A percentile compares a stretch with the other conserved stretches of the same genome.
Conservation (phyloP, 2,888 invertebrate genomes). For the Drosophila mimica region DNA sequence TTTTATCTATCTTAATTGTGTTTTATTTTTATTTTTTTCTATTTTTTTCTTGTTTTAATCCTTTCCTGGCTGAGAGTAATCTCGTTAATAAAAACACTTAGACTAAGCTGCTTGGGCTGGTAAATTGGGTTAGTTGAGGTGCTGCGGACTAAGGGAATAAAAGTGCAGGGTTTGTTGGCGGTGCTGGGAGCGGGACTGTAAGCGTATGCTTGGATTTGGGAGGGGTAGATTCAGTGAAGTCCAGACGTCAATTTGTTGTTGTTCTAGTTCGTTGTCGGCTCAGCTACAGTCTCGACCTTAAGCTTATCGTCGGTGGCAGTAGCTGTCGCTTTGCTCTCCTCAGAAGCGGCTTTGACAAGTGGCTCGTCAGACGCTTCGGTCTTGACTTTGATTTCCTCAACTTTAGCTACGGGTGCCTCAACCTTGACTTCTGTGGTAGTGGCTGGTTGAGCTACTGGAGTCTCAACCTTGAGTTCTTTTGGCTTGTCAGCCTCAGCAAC, state of each 20-base stretch:
- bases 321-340: slow-evolving; percentile 13
- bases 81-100: slow-evolving; percentile 62
- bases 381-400: slow-evolving; percentile 21
- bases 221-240: slow-evolving; percentile 39
- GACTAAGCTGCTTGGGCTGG: slow-evolving; percentile 49
- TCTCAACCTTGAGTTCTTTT: slow-evolving; percentile 32
- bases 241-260: slow-evolving; percentile 39
- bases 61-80: slow-evolving; percentile 63
- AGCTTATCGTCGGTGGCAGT: slow-evolving; percentile 32
- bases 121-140: slow-evolving; percentile 61
- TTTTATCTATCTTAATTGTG: neutral
- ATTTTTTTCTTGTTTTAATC: slow-evolving; percentile 16
- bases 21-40: slow-evolving; percentile 12
- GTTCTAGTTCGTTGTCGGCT: slow-evolving; percentile 59
- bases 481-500: slow-evolving; percentile 30
- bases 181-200: slow-evolving; percentile 56
- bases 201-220: slow-evolving; percentile 42
- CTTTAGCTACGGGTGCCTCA: slow-evolving; percentile 26
- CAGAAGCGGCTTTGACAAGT: slow-evolving; percentile 16
- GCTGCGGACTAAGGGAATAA: slow-evolving; percentile 24
- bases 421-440: slow-evolving; percentile 35
- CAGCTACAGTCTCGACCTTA: slow-evolving; percentile 25
- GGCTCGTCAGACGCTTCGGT: slow-evolving; percentile 19
- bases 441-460: slow-evolving; percentile 30
- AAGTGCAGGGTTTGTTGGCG: slow-evolving; percentile 49